phyloP scores from a whole-genome alignment of 2,888 invertebrate genomes.

The Priocnemis perturbator region DNA sequence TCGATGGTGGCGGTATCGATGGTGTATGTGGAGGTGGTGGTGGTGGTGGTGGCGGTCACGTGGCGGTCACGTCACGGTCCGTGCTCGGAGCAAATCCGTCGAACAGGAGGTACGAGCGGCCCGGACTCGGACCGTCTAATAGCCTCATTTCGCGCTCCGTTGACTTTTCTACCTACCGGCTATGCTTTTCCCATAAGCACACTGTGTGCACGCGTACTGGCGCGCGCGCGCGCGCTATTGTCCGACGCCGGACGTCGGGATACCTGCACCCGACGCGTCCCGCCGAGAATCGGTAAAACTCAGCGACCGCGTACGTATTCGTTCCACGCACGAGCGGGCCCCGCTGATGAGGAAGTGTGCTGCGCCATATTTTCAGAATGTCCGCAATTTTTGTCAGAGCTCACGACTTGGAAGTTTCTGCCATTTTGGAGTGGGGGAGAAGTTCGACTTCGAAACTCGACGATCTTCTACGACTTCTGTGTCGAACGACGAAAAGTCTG shows the following conservation, averaged over 20 bases:
- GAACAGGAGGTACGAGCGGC: constrained; percentile 45
- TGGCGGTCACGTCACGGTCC: constrained; percentile 16
- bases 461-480: too few relatives aligned
- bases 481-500: too few relatives aligned
- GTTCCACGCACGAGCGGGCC: too few relatives aligned
- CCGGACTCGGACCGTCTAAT: constrained; percentile 61
- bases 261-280: too few relatives aligned
- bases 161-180: constrained; percentile 49
- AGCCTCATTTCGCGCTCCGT: constrained; percentile 66
- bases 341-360: too few relatives aligned
- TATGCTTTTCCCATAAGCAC: constrained; percentile 39
- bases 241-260: constrained; percentile 1
- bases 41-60: background rate
- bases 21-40: too few relatives aligned
- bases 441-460: too few relatives aligned
- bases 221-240: constrained; percentile 30
- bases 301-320: too few relatives aligned
- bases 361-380: too few relatives aligned
- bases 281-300: background rate
- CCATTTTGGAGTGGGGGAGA: too few relatives aligned
- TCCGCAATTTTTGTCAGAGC: too few relatives aligned
- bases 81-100: constrained; percentile 32
- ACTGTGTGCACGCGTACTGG: constrained; percentile 17
- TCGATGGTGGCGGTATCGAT: constrained; percentile 20
- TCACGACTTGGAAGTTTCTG: too few relatives aligned